Conservation (phyloP, 1,140 invertebrate species). For the Hetaerina americana region DNA sequence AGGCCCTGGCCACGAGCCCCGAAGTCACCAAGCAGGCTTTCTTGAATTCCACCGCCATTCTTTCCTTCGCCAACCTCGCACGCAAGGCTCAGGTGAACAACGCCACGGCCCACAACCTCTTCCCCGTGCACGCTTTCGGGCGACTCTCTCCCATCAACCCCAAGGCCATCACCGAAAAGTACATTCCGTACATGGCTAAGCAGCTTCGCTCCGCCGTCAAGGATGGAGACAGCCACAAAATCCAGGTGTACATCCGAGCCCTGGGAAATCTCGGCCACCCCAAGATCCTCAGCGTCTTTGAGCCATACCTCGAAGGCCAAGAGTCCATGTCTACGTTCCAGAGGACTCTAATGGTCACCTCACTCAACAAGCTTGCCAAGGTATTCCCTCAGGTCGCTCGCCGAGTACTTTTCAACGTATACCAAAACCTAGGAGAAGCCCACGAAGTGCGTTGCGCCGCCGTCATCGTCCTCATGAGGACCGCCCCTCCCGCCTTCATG, state of each 20-base stretch:
- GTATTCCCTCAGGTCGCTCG: slow-evolving; percentile 34
- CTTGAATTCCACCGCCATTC: slow-evolving; percentile 36
- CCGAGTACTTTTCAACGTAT: slow-evolving; percentile 46
- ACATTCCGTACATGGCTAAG: slow-evolving; percentile 40
- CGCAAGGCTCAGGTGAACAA: slow-evolving; percentile 40
- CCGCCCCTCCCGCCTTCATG: slow-evolving; percentile 41
- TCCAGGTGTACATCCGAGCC: slow-evolving; percentile 43
- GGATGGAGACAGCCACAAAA: slow-evolving; percentile 34
- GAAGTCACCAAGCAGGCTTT: slow-evolving; percentile 31
- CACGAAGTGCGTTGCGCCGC: slow-evolving; percentile 49
- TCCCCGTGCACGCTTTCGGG: slow-evolving; percentile 46
- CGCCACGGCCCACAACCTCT: slow-evolving; percentile 38
- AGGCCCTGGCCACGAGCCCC: slow-evolving; percentile 32
- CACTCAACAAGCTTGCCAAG: slow-evolving; percentile 33
- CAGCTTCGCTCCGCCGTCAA: slow-evolving; percentile 37
- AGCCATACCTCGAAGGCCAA: slow-evolving; percentile 51
- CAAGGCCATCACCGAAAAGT: slow-evolving; percentile 34
- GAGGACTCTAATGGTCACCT: slow-evolving; percentile 41
- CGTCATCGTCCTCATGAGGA: slow-evolving; percentile 39
- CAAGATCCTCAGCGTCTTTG: slow-evolving; percentile 39
- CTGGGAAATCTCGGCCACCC: slow-evolving; percentile 46
- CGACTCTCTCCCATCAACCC: slow-evolving; percentile 24
- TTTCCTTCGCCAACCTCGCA: slow-evolving; percentile 43
- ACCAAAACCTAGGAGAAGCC: slow-evolving; percentile 44
- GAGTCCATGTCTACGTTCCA: slow-evolving; percentile 39